A percentile compares a stretch with the other conserved stretches of the same genome.
Evolutionary conservation across 2,113 vertebrate species (phyloP).

Genomic region (Corapipo altera): DNA sequence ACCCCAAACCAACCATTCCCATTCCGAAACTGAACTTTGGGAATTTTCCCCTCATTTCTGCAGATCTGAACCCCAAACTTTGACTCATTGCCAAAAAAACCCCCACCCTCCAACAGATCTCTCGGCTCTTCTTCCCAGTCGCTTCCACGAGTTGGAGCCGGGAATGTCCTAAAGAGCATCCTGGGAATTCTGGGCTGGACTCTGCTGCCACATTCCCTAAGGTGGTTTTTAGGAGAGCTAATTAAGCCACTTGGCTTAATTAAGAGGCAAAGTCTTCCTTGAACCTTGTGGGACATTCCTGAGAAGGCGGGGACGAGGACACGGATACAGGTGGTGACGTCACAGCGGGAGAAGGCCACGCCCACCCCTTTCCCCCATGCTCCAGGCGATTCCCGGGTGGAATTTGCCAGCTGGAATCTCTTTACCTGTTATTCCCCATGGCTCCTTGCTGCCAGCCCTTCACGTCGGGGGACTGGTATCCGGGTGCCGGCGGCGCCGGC

Average conservation of each 20-base stretch:
- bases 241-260: no score
- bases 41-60: rapidly evolving
- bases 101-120: background rate
- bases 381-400: background rate
- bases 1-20: background rate
- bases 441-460: conserved; percentile 91
- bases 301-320: no score
- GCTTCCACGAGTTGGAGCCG: background rate
- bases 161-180: background rate
- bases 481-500: conserved; percentile 79
- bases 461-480: conserved; percentile 91
- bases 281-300: no score
- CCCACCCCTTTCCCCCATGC: background rate
- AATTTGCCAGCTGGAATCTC: background rate
- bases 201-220: no score
- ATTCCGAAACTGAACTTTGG: background rate
- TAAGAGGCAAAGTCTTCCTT: no score
- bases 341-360: background rate
- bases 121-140: background rate
- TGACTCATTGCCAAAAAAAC: background rate
- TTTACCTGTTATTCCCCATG: conserved; percentile 83
- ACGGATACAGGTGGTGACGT: no score
- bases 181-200: no score
- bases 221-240: no score
- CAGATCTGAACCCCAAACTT: background rate